Base-by-base conservation (phyloP, 92 coral and sea anemone species). In the Phenganax stokvisi region DNA sequence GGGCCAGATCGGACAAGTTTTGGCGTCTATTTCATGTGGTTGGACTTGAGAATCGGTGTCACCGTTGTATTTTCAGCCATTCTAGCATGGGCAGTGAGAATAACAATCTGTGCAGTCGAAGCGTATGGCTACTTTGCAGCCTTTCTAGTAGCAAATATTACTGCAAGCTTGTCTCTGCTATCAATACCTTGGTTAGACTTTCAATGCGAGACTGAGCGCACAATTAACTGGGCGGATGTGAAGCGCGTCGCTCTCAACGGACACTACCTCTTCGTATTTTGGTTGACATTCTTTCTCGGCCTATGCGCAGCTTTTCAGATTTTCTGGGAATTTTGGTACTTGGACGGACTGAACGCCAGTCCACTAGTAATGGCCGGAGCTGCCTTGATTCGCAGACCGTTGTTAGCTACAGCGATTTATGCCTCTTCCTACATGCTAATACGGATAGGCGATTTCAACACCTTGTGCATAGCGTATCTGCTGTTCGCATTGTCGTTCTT, bases 241-340 rank as follows among this genome's bases (percentile, higher is more conserved):
- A 71, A 71, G 51, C 16, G 8, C 20, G 54, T 71, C 13, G 11
- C 29, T 8, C 29, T 10, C 20, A 20, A 31, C 56, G 13, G 8
- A 12, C 76, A 71, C 37, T 71, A 71, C 37, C 0, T 31, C 10
- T 5, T 71, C 20, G 12, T 71, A 13, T 17, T 71, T 10, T 20
- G 31, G 12, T 10, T 71, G 12, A 30, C 76, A 12, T 9, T 71
- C 13, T 71, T 15, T n/a, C 11, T 29, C 56, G 76, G 76, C 20
- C 51, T 0, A 8, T 29, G 54, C 52, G 9, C 20, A 30, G 54
- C 52, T 10, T 71, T 71, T 71, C 76, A 71, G 51, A 8, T 10
- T 10, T 31, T 12, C n/a, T 71, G 76, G 76, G 76, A 71, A 37
- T 71, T 25, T 71, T 71, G 76, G 76, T 71, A 71, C 56, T 30